These are phyloP conservation scores for Candidula unifasciata DNA, from an alignment of 2,888 invertebrate species.

Conservation along the genomic window DNA sequence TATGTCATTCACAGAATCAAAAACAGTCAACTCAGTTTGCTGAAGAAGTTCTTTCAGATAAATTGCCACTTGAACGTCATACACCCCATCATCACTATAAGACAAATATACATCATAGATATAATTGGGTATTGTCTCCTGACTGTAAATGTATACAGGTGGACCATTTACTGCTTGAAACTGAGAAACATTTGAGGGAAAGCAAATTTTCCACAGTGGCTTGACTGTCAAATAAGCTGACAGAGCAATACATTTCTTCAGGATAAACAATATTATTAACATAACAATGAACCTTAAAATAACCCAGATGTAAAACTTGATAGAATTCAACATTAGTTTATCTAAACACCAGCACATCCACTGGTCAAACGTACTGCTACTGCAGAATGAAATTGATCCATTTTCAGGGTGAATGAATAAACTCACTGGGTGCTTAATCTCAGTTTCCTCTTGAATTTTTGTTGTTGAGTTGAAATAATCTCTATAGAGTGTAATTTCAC, in stretches of 20 bases:
- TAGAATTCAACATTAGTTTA: background rate
- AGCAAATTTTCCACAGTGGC: background rate
- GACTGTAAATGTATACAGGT: background rate
- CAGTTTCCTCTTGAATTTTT: background rate
- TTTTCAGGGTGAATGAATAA: background rate
- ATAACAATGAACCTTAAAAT: background rate
- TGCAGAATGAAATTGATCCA: background rate
- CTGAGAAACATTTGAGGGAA: no score
- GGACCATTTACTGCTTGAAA: constrained; percentile 2
- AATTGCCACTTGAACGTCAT: background rate
- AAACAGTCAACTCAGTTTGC: background rate
- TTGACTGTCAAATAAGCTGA: background rate
- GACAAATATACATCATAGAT: constrained; percentile 16
- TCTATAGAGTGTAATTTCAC: background rate
- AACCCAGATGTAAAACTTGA: background rate
- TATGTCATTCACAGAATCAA: background rate
- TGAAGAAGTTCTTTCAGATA: background rate
- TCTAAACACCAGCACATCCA: background rate
- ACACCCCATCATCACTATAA: background rate
- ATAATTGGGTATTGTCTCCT: background rate
- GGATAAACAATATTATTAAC: background rate
- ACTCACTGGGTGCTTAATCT: constrained; percentile 4
- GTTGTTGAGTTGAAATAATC: background rate
- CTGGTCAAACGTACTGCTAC: background rate
- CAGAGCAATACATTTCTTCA: no score